Conservation (phyloP, 1,140 invertebrate genomes). For the Colletes latitarsis region DNA sequence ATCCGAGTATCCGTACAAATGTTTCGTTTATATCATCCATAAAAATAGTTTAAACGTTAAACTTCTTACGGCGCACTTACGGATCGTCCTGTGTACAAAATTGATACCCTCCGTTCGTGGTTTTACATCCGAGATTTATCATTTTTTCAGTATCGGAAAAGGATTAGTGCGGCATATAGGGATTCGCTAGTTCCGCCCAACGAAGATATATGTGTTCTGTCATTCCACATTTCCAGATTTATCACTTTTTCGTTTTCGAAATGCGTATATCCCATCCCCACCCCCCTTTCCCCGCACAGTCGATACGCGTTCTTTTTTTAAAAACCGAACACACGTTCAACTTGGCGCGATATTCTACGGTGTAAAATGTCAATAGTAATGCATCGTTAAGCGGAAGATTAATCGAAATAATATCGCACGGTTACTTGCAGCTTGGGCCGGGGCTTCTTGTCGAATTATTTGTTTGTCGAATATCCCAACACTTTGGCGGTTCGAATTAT, state of each 20-base stretch:
- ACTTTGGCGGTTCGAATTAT: too few relatives aligned
- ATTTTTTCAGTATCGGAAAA: slow-evolving; percentile 69
- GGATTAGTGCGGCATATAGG: slow-evolving; percentile 64
- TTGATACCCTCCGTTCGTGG: slow-evolving; percentile 58
- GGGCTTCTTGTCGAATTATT: too few relatives aligned
- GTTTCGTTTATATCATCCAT: background rate
- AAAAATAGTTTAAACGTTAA: slow-evolving; percentile 11
- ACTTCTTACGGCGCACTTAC: slow-evolving; percentile 36
- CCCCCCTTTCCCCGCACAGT: background rate
- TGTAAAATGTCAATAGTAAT: slow-evolving; percentile 13
- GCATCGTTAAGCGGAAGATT: slow-evolving; percentile 23
- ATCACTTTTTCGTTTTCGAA: slow-evolving; percentile 66
- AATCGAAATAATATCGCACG: background rate
- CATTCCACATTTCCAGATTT: slow-evolving; percentile 67
- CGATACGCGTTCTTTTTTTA: slow-evolving; percentile 17
- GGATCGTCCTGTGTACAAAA: slow-evolving; percentile 45
- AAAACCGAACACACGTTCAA: slow-evolving; percentile 22
- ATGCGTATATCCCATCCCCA: slow-evolving; percentile 43
- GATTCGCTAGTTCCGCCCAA: slow-evolving; percentile 63
- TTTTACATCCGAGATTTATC: slow-evolving; percentile 66
- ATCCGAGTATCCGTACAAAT: background rate
- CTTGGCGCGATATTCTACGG: background rate
- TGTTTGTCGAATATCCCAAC: too few relatives aligned
- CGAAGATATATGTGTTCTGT: slow-evolving; percentile 65
- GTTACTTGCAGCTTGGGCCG: background rate